A percentile compares a stretch with the other conserved stretches of the same genome.
Evolutionary conservation across 64 coral and sea anemone genomes (phyloP).

Genomic region (Montipora efflorescens): DNA sequence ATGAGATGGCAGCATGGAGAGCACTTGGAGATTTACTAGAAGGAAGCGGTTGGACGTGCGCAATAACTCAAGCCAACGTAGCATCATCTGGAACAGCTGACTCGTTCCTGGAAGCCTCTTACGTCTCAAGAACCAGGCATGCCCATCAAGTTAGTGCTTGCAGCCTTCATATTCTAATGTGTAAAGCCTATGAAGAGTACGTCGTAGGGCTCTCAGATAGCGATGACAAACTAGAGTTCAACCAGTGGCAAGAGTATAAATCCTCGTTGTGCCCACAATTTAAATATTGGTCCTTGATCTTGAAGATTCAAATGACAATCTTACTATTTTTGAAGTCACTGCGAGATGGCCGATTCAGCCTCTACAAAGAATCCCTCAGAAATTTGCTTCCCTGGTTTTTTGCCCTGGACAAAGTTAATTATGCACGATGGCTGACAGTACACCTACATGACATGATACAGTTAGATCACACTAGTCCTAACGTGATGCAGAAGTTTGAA

Average conservation of each 20-base stretch:
- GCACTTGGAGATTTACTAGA: neutral
- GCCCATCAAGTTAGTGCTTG: neutral
- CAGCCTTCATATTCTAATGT: neutral
- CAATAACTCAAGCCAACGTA: neutral
- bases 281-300: no score
- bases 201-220: neutral
- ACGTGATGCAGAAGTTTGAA: conserved; percentile 29
- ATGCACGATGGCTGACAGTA: conserved; percentile 59
- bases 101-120: neutral
- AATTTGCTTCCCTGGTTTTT: conserved; percentile 42
- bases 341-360: neutral
- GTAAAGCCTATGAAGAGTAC: neutral
- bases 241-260: neutral
- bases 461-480: conserved; percentile 5
- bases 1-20: neutral
- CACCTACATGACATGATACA: conserved; percentile 56
- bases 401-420: conserved; percentile 26
- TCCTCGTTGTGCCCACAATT: neutral
- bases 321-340: no score
- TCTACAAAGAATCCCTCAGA: conserved; percentile 10
- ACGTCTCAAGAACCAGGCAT: neutral
- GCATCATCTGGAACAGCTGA: conserved; percentile 6
- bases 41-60: neutral
- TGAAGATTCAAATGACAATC: no score
- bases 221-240: neutral